Percentiles rank a stretch among this genome's conserved stretches.
phyloP scores from a whole-genome alignment of 2,888 invertebrate species.

The Synanthedon vespiformis region DNA sequence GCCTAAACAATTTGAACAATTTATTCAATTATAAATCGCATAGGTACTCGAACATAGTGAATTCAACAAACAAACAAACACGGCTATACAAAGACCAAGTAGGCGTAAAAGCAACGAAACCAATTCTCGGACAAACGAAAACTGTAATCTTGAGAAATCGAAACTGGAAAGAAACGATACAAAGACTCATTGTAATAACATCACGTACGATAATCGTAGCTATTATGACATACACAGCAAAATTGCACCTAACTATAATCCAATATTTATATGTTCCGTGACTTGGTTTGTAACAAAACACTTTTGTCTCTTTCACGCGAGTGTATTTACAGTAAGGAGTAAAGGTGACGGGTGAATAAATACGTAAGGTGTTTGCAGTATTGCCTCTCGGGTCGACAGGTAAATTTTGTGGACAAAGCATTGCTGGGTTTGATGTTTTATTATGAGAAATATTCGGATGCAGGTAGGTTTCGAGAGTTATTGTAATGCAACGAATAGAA shows the following conservation, averaged over 20 bases:
- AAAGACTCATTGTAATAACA: constrained; percentile 58
- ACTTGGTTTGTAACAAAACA: constrained; percentile 16
- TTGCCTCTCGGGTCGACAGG: constrained; percentile 55
- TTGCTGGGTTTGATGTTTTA: constrained; percentile 49
- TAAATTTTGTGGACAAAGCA: constrained; percentile 56
- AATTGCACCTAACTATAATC: constrained; percentile 68
- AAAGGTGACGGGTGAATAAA: constrained; percentile 20
- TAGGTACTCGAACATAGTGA: background rate
- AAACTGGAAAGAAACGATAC: constrained; percentile 11
- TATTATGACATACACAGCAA: constrained; percentile 65
- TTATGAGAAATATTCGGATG: constrained; percentile 54
- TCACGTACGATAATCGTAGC: constrained; percentile 66
- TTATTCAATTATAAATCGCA: too few relatives aligned
- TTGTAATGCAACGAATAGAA: constrained; percentile 58
- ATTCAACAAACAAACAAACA: constrained; percentile 13
- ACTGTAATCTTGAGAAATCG: constrained; percentile 59
- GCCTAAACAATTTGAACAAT: too few relatives aligned
- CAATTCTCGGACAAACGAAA: constrained; percentile 42
- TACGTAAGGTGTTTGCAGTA: constrained; percentile 41
- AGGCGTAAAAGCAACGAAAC: constrained; percentile 34
- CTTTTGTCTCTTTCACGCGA: constrained; percentile 15
- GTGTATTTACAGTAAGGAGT: constrained; percentile 6
- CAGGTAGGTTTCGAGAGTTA: constrained; percentile 42
- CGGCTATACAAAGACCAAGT: constrained; percentile 28
- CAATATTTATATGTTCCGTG: constrained; percentile 65